Base-by-base conservation (phyloP, 2,888 invertebrate genomes). In the Hipparchia sbordonii region DNA sequence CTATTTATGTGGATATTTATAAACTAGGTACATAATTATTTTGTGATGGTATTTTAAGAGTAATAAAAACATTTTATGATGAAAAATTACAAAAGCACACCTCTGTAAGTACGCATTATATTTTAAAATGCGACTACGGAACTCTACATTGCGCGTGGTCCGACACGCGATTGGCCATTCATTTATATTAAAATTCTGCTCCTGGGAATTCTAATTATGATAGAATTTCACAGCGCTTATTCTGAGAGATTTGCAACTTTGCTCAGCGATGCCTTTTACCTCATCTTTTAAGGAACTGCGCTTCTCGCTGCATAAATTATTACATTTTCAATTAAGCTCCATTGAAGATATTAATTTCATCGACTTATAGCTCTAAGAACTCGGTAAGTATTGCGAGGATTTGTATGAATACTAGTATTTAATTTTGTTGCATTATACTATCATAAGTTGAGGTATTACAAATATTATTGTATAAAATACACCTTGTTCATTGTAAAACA, bases 261-360 rank as follows among this genome's bases (percentile, higher is more conserved):
- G 51, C 70, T 71, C 59, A 59, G 54, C 54, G 60, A 75, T 70
- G 61, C 60, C 73, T 68, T 73, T 73, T 72, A 54, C 69, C 57
- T 72, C 33, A 68, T 63, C 67, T 75, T 70, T 59, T 65, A 73
- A 73, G 69, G 74, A 73, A 77, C 73, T 72, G 67, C 75, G 73
- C 74, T 75, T 76, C 73, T 70, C 63, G 70, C 69, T 66, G 74
- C 72, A 76, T 77, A 76, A 78, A 77, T 78, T 78, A 77, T 77
- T 76, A 76, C 72, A 71, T 68, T 74, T 77, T 77, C 73, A 77
- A 77, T 75, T 77, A 72, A 65, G 60, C 65, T 74, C 74, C 33
- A 51, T 39, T 72, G 52, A 48, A 48, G 59, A 48, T 70, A 67
- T 74, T 72, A 70, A 74, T 72, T 74, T 74, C 67, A 70, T 72